Evolutionary conservation across 2,888 invertebrate genomes (phyloP), one percentile per base, ranked within the genome.

Genomic region (Conistra vaccinii): DNA sequence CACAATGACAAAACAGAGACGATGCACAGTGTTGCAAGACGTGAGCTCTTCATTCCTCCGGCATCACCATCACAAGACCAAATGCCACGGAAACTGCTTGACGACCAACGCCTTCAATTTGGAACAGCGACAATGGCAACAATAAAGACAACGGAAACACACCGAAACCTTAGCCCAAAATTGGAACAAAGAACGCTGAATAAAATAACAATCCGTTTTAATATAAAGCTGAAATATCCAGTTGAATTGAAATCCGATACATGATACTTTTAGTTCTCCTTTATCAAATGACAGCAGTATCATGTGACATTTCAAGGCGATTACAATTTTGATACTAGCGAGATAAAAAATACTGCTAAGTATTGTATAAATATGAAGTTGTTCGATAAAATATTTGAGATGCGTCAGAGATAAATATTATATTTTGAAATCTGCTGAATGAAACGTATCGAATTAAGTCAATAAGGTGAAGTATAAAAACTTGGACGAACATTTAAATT

Each of bases 301-400:
- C 90, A 87, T 85, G 84, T 92, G 91, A 91, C 92, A 85, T 83
- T 89, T 90, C 91, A 93, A 92, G 92, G 92, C 60, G 88, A 89
- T 84, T 87, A 84, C 78, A 78, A 67, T 81, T 89, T 87, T 83
- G 87, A 90, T 87, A 90, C 80, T 69, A 74, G 58, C 82, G 74
- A 87, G 83, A 83, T 83, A 81, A 87, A 84, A 77, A 84, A 81
- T 58, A 58, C 70, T 62, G 69, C 5, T 51, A 68, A 68, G 72
- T 55, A 55, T 55, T 78, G 63, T 76, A 62, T 62, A 72, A 73
- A 73, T 62, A 74, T 48, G 58, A 66, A 69, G 48, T 75, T 65
- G 32, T 51, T 69, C n/a, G 75, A 78, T 68, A 65, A 75, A 68
- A 65, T 71, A 73, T 69, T 73, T 83, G 26, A 68, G 58, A 78